phyloP scores from a whole-genome alignment of 2,113 vertebrate species.

The Etia nguti region DNA sequence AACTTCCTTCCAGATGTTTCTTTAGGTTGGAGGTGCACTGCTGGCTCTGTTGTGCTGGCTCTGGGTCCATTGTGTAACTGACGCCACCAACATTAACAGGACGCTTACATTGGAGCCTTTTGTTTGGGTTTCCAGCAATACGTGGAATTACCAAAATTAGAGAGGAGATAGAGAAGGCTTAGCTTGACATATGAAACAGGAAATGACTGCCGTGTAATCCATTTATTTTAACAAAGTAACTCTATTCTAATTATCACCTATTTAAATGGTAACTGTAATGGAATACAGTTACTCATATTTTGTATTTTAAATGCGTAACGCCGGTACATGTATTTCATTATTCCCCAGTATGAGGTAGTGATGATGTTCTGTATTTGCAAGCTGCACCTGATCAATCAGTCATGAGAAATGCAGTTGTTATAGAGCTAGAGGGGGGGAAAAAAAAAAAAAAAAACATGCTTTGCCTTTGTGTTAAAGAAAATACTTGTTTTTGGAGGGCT shows the following conservation, averaged over 20 bases:
- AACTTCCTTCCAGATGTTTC: not conserved
- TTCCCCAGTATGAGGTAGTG: not conserved
- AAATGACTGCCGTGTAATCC: not conserved
- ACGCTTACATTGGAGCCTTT: not conserved
- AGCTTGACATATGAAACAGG: not conserved
- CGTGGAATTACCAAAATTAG: not conserved
- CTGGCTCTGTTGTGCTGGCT: not conserved
- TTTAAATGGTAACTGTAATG: not conserved
- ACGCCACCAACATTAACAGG: not conserved
- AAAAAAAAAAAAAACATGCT: no score
- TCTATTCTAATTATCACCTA: not conserved
- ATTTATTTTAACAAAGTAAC: not conserved
- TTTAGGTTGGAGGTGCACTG: not conserved
- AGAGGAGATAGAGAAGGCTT: not conserved
- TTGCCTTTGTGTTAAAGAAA: not conserved
- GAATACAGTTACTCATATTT: not conserved
- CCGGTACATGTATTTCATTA: rapidly evolving
- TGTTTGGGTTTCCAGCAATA: rapidly evolving
- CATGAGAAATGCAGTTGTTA: not conserved
- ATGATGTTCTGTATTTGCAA: not conserved
- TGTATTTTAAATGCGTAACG: rapidly evolving
- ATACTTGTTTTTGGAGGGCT: not conserved
- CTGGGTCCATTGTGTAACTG: rapidly evolving
- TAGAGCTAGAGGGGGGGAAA: no score
- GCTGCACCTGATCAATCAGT: not conserved